These are phyloP conservation scores for Hymenopus coronatus DNA, from an alignment of 2,888 invertebrate species.

Conservation along the genomic window DNA sequence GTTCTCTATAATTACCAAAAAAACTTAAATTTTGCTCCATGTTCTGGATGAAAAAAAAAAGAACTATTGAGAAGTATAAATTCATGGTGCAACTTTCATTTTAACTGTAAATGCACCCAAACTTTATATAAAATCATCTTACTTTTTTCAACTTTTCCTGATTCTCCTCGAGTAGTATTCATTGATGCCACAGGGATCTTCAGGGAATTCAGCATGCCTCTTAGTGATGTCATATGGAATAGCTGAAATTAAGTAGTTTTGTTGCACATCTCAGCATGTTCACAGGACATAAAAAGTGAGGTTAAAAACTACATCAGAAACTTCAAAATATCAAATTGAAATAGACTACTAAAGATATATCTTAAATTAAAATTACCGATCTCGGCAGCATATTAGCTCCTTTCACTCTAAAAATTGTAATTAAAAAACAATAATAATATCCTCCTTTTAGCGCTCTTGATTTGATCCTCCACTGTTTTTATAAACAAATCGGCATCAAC, in stretches of 20 bases:
- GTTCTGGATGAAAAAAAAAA: no score
- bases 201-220: neutral
- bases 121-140: neutral
- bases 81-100: no score
- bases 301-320: neutral
- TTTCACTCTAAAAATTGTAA: neutral
- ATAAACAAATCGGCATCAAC: no score
- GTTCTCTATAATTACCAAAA: no score
- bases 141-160: conserved; percentile 9
- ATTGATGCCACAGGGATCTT: neutral
- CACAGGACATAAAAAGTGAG: neutral
- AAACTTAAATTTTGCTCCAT: no score
- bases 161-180: neutral
- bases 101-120: no score
- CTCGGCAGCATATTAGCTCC: neutral
- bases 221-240: neutral
- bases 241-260: neutral
- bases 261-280: neutral
- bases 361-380: neutral
- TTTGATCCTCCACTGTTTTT: no score
- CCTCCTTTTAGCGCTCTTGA: no score
- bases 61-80: no score
- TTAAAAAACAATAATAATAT: no score
- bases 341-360: neutral
- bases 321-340: neutral